A percentile compares a stretch with the other conserved stretches of the same genome.
Conservation (phyloP, 2,113 vertebrate species). For the Gallinago media region DNA sequence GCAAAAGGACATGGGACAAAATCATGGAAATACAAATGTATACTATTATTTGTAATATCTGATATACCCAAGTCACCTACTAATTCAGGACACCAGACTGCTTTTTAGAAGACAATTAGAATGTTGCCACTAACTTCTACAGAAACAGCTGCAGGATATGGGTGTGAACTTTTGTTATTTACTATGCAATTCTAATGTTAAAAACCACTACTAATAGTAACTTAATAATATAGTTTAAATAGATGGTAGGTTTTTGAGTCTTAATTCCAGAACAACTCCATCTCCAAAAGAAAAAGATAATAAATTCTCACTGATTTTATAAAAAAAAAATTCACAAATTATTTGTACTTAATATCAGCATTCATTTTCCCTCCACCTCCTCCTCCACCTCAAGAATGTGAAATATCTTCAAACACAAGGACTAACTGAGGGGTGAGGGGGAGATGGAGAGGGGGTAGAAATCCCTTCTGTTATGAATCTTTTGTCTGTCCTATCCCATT, state of each 20-base stretch:
- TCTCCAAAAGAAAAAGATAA: background rate
- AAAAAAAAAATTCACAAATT: background rate
- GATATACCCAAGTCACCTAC: background rate
- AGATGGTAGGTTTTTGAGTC: background rate
- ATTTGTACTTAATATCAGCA: background rate
- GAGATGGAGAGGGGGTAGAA: background rate
- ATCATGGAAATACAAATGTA: background rate
- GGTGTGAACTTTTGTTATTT: background rate
- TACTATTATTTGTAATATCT: background rate
- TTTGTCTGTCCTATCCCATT: background rate
- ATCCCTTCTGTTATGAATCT: background rate
- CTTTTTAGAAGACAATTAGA: background rate
- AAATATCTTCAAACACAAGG: background rate
- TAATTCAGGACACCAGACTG: background rate
- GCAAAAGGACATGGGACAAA: background rate
- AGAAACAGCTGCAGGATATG: background rate
- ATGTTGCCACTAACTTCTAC: background rate
- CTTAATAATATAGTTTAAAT: background rate
- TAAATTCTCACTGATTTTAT: background rate
- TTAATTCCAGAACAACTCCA: background rate
- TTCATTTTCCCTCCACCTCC: background rate
- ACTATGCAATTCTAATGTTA: background rate
- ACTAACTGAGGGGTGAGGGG: background rate
- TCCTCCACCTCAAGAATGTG: background rate
- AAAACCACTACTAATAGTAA: background rate